Evolutionary conservation across 2,113 vertebrate genomes (phyloP).

Genomic region (Mesoclemmys tuberculata): DNA sequence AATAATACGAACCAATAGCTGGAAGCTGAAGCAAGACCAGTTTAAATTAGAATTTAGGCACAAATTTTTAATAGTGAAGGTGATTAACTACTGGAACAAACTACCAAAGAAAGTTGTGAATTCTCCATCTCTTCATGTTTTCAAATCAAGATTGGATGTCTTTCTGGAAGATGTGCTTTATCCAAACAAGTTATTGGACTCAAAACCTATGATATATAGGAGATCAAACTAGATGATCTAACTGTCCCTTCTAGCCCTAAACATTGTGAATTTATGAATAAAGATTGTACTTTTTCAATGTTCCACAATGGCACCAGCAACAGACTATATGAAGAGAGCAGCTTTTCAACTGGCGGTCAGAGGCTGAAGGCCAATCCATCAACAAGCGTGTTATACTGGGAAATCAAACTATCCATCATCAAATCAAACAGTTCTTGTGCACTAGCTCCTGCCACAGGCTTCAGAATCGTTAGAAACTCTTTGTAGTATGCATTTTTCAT

Average conservation of each 20-base stretch:
- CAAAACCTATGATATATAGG: background rate
- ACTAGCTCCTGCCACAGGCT: background rate
- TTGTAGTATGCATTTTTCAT: background rate
- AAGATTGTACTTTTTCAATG: background rate
- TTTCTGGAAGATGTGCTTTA: background rate
- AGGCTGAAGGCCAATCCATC: background rate
- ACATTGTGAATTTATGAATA: background rate
- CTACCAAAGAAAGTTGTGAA: background rate
- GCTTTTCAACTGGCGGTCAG: background rate
- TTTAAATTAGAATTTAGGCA: background rate
- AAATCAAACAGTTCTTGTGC: background rate
- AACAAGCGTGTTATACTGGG: background rate
- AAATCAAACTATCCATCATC: background rate
- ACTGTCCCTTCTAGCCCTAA: background rate
- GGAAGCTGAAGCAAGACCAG: background rate
- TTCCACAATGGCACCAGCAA: background rate
- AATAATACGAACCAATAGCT: background rate
- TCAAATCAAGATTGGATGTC: background rate
- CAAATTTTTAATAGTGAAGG: background rate
- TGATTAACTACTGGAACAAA: background rate
- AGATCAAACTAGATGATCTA: background rate
- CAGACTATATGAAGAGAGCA: fast-evolving
- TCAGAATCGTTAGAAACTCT: background rate
- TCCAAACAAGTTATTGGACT: background rate
- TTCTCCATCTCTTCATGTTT: background rate